Base-by-base conservation (phyloP, 2,888 invertebrate species). In the Pegoplata infirma region DNA sequence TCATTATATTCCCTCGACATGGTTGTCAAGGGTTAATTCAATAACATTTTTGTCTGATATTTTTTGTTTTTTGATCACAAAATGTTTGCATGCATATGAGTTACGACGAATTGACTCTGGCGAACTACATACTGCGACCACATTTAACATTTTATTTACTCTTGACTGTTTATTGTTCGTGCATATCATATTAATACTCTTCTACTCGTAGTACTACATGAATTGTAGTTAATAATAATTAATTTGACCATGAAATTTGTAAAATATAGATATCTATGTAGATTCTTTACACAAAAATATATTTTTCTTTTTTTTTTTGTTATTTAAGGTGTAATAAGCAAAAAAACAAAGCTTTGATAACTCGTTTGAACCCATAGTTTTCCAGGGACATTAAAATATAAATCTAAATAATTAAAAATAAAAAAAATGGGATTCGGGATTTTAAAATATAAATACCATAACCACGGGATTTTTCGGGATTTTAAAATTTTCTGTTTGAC, bases 171-270 rank as follows among this genome's bases (percentile, higher is more conserved):
- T 71, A 76, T 56, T 72, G 63, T 79, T 79, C 79, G 79, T 79
- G 79, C 71, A 79, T 76, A 76, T 76, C 79, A 79, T 75, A 79
- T 79, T 79, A 79, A 79, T 71, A 66, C 55, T 12, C 12, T 12
- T n/a, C 12, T 16, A 23, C 51, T 69, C 69, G 74, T 75, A 68
- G 25, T 40, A 40, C 36, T 6, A 23, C 49, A 74, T 59, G 46
- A 61, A 69, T 68, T 75, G 75, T 76, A 69, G 68, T 76, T 56
- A 69, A 69, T 68, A 56, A 79, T 79, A 79, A 79, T 79, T 76
- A 79, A 76, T 75, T 61, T 79, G 79, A 75, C 79, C 79, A 79
- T 79, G 79, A 79, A 79, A 75, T 71, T 67, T 71, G 16, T 49
- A 75, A 73, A 47, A 66, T 51, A 73, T 51, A 23, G n/a, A 23